Conservation (phyloP, 2,888 invertebrate species). For the Aleiodes testaceus region DNA sequence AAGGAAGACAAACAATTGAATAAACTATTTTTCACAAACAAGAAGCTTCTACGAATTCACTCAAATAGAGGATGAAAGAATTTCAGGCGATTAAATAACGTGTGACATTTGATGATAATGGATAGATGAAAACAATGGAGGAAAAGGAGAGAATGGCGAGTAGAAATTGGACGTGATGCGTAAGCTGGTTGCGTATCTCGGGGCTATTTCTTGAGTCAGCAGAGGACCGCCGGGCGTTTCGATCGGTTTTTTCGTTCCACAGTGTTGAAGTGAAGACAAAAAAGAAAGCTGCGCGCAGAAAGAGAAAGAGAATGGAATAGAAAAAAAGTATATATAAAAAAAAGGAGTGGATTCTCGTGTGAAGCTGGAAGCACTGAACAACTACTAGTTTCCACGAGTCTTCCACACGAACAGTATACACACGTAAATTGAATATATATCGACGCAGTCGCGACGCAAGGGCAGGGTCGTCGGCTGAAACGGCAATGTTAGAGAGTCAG, state of each 20-base stretch:
- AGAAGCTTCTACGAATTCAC: no score
- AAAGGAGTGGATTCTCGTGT: neutral
- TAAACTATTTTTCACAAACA: no score
- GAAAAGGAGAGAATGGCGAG: slow-evolving; percentile 21
- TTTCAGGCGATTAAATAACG: no score
- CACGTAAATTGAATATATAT: slow-evolving; percentile 47
- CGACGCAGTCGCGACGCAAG: slow-evolving; percentile 68
- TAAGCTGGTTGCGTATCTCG: slow-evolving; percentile 30
- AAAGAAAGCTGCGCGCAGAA: neutral
- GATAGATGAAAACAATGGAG: neutral
- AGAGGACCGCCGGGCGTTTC: slow-evolving; percentile 43
- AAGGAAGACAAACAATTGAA: slow-evolving; percentile 12
- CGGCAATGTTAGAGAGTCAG: slow-evolving; percentile 54
- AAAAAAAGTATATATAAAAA: neutral
- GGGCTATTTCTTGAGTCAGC: slow-evolving; percentile 34
- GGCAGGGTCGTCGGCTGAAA: slow-evolving; percentile 69
- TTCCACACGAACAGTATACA: slow-evolving; percentile 43
- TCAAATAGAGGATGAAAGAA: no score
- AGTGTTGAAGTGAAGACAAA: slow-evolving; percentile 11
- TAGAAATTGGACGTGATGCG: slow-evolving; percentile 23
- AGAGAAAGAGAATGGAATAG: neutral
- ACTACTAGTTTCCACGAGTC: slow-evolving; percentile 8
- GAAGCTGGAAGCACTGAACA: slow-evolving; percentile 23
- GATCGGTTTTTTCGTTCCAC: slow-evolving; percentile 45
- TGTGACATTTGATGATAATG: no score